Conservation (phyloP, 2,888 invertebrate genomes). For the Watsonalla binaria region DNA sequence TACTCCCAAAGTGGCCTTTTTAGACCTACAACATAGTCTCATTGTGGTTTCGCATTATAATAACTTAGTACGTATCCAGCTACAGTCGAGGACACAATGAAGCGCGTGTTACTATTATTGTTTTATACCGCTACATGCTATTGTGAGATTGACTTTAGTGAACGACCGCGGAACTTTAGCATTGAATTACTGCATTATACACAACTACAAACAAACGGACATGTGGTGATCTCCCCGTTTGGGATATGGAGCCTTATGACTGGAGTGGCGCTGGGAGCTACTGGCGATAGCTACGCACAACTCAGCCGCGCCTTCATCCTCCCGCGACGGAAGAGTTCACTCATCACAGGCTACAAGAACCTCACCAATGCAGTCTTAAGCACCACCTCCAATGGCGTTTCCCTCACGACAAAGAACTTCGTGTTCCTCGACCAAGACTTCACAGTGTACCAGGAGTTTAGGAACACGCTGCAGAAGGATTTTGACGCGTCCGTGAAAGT, state of each 20-base stretch:
- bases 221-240: conserved; percentile 69
- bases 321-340: conserved; percentile 36
- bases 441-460: conserved; percentile 42
- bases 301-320: conserved; percentile 54
- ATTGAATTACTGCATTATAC: conserved; percentile 63
- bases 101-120: conserved; percentile 34
- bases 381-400: conserved; percentile 49
- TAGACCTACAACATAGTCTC: no score
- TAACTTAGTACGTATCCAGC: conserved; percentile 45
- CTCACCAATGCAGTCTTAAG: conserved; percentile 48
- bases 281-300: conserved; percentile 51
- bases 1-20: no score
- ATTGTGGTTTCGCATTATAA: conserved; percentile 45
- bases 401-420: conserved; percentile 57
- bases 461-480: conserved; percentile 40
- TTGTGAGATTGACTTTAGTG: conserved; percentile 55
- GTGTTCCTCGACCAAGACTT: conserved; percentile 63
- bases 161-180: conserved; percentile 63
- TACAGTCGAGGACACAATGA: conserved; percentile 48
- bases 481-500: conserved; percentile 57
- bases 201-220: conserved; percentile 52
- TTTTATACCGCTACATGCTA: conserved; percentile 43
- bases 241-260: conserved; percentile 74
- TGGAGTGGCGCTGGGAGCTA: conserved; percentile 60
- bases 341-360: conserved; percentile 49